Evolutionary conservation across 2,113 vertebrate species (phyloP), one percentile per base, ranked within the genome.

Genomic region (Probosciger aterrimus): DNA sequence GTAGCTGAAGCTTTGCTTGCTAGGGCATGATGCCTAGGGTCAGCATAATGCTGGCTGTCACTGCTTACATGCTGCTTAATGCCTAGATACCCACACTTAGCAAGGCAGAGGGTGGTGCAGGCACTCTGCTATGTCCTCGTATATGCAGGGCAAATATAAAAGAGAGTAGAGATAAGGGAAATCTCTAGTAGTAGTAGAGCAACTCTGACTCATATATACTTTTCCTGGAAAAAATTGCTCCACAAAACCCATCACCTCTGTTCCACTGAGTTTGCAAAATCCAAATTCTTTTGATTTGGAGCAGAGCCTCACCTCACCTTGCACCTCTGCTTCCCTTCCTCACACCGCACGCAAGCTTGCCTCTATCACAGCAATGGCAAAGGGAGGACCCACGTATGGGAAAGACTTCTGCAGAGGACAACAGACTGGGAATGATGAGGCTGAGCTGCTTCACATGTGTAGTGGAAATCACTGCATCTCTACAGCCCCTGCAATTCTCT

Each of bases 331-430:
- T 30, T 43, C 50, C 77, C 43, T 44, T 59, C 68, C 67, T 16
- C 50, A 9, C 0, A 1, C 16, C 1, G 5, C 67, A 27, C 2
- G 2, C 70, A 52, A 85, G 63, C 37, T 70, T 6, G 4, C 33
- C 74, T 6, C 19, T 15, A 20, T 22, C 22, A 5, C 47, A 85
- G 80, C 12, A 35, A n/a, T 8, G 60, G 50, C 0, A 4, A 80
- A 64, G 53, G 49, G 49, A 74, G 14, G 27, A 50, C 7, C 17
- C 18, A 1, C 0, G 4, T 11, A 13, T 4, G 18, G 79, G 49
- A 53, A 74, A 35, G 39, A 8, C 30, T 88, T 53, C 69, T 60
- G 50, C 23, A 47, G 35, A 46, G 64, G 47, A 44, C 30, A 59
- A 31, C 7, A 35, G 69, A 55, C 37, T 50, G 14, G 46, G 27